Percentiles rank a stretch among this genome's conserved stretches.
Evolutionary conservation across 2,888 invertebrate species (phyloP).

Genomic region (Syrphus vitripennis): DNA sequence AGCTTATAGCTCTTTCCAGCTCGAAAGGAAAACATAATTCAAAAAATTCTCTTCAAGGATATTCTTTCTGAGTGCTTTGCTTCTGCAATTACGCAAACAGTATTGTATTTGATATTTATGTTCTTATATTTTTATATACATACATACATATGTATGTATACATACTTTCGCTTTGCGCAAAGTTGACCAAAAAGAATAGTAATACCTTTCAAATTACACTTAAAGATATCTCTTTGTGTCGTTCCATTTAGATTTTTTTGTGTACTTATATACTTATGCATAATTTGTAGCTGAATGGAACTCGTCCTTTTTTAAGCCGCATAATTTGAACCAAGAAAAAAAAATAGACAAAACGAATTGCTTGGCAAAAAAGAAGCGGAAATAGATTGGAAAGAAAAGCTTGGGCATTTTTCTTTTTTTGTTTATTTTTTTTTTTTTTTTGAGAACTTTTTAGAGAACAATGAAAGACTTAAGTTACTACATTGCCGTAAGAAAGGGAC

Average conservation of each 20-base stretch:
- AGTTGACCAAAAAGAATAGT: slow-evolving; percentile 37
- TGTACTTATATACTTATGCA: slow-evolving; percentile 40
- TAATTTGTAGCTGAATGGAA: slow-evolving; percentile 45
- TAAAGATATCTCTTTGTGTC: slow-evolving; percentile 23
- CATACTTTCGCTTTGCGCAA: slow-evolving; percentile 16
- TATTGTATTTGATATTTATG: background rate
- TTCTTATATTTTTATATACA: background rate
- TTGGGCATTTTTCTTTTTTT: background rate
- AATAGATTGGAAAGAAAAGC: slow-evolving; percentile 29
- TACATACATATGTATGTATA: background rate
- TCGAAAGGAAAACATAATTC: background rate
- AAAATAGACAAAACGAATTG: background rate
- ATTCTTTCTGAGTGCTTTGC: background rate
- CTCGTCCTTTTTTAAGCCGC: slow-evolving; percentile 39
- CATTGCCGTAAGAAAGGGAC: slow-evolving; percentile 29
- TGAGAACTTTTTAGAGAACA: slow-evolving; percentile 1
- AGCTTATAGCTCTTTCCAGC: background rate
- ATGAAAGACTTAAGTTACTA: slow-evolving; percentile 39
- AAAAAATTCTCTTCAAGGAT: slow-evolving; percentile 20
- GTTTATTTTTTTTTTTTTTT: background rate
- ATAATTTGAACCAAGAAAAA: slow-evolving; percentile 21
- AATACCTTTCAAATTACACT: slow-evolving; percentile 50
- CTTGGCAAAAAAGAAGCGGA: background rate
- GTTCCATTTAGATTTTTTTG: background rate
- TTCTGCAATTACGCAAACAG: slow-evolving; percentile 31